Base-by-base conservation (phyloP, 2,113 vertebrate species). In the Ameiurus melas region DNA sequence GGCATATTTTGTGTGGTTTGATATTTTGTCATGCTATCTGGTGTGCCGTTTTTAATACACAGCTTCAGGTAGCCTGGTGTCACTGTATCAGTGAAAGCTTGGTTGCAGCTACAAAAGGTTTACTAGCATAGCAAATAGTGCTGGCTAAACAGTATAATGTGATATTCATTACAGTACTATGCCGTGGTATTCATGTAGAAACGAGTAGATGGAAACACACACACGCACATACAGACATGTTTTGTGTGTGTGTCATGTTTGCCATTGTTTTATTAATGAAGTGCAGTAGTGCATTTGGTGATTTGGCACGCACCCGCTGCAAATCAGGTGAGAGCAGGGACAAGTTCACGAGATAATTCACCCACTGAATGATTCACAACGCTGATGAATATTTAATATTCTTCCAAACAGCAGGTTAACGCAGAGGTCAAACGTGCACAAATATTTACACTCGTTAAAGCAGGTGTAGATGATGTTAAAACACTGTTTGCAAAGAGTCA, bases 351-450 rank as follows among this genome's bases (percentile, higher is more conserved):
- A 39, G 68, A 75, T 78, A 27, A 86, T 84, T 86, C 5, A 58
- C n/a, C 30, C 83, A 16, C 25, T 94, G 80, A 93, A 95, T 94
- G 90, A 95, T 95, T 95, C 83, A 27, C 12, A 70, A 10, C 0
- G 16, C 39, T 79, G 30, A 93, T 94, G 55, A 93, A 85, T 85
- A 85, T 85, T 85, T 85, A 2, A 85, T 73, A 22, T 71, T 22
- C 25, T 30, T 68, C 62, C 62, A 53, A 68, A 66, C 43, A 68
- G 83, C 62, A 84, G 83, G 83, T 68, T 30, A 84, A 84, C 3
- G 2, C 43, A 84, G 62, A 84, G 62, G 83, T 84, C 83, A 84
- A 53, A 68, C 22, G 43, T 68, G 83, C 82, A 80, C 57, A 87
- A 81, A 89, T 89, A 47, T 84, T n/a, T 68, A 68, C 43, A 33